Evolutionary conservation across 2,888 invertebrate genomes (phyloP), one percentile per base, ranked within the genome.

Genomic region (Dicroscelio sp.): DNA sequence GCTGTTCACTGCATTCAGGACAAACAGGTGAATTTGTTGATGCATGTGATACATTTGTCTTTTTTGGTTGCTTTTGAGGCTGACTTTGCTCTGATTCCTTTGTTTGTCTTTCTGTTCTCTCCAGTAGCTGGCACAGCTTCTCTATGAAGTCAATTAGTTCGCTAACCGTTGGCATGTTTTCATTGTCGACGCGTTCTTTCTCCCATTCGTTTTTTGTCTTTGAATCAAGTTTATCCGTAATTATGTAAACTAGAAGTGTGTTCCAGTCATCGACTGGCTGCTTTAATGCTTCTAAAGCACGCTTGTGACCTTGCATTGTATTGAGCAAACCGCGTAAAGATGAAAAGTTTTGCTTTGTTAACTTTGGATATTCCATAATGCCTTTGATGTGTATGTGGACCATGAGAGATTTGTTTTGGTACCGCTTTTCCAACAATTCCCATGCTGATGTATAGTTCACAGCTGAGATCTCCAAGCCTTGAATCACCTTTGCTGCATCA

Each of bases 221-320:
- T 23, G 71, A 60, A 71, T 95, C 94, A 33, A 95, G 85, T 78
- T 95, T 94, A 14, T 88, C 86, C 12, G 90, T 85, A 17, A 94
- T 87, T 27, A 95, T 75, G 58, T 93, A 93, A n/a, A 94, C 85
- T 27, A 94, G 33, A 14, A 94, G 48, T 2, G 82, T 90, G 69
- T 94, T 92, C 94, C 95, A 94, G 43, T 86, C 31, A 4, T 94
- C 90, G 31, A 92, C 86, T 12, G 93, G 93, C 83, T 93, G 85
- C 17, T 90, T 85, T 20, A 95, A 80, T 27, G 93, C 85, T 63
- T 93, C 78, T 52, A 94, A 82, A 12, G 93, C 91, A 12, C 90
- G 90, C 33, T 90, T 82, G 31, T 93, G 93, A 17, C 92, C 88
- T 76, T 93, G 86, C 20, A 93, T 80, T 38, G 86, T 25, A 43